A percentile compares a stretch with the other conserved stretches of the same genome.
Conservation (phyloP, 2,113 vertebrate genomes). For the Recurvirostra avosetta region DNA sequence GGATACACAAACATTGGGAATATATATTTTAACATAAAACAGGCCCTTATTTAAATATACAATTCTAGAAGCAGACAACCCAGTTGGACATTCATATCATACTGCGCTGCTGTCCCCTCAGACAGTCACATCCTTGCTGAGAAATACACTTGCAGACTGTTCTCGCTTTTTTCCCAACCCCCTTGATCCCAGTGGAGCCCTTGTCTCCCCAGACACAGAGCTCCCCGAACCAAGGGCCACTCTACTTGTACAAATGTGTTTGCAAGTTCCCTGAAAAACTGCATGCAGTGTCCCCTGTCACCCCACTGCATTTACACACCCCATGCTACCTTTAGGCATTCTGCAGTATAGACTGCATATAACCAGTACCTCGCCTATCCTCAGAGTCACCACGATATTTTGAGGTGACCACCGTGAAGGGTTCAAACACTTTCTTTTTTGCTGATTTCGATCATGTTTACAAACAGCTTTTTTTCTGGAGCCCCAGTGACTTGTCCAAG, state of each 20-base stretch:
- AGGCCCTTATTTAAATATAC: not conserved
- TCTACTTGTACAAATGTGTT: not conserved
- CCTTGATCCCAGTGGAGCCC: not conserved
- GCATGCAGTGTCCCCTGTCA: not conserved
- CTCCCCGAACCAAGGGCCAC: not conserved
- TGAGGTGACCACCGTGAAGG: not conserved
- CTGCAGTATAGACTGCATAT: not conserved
- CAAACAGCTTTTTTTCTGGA: not conserved
- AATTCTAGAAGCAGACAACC: not conserved
- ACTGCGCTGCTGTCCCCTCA: not conserved
- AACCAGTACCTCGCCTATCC: not conserved
- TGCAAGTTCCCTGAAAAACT: not conserved
- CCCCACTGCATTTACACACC: not conserved
- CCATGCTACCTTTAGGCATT: not conserved
- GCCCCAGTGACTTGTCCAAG: not conserved
- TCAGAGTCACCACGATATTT: not conserved
- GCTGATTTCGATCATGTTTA: not conserved
- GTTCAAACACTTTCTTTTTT: not conserved
- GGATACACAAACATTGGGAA: not conserved
- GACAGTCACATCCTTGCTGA: not conserved
- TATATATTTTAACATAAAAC: not conserved
- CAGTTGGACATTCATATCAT: not conserved
- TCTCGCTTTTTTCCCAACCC: not conserved
- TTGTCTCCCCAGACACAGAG: not conserved
- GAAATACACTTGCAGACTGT: not conserved